Base-by-base conservation (phyloP, 2,888 invertebrate species). In the Parapristionchus giblindavisi region DNA sequence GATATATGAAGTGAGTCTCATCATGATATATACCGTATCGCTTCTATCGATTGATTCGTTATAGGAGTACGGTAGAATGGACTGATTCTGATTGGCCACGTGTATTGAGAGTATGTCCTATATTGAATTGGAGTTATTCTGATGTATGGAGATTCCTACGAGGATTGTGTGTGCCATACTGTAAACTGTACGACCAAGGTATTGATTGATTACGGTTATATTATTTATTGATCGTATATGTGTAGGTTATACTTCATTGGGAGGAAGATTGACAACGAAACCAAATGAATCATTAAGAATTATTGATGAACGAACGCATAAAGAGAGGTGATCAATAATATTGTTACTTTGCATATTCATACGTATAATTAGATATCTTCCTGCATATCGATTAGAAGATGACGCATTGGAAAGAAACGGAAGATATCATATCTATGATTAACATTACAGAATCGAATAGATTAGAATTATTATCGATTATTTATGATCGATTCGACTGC, bases 71-170 rank as follows among this genome's bases (percentile, higher is more conserved):
- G 3, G 77, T 82, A 1, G 82, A 88, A 66, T 87, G 85, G 87
- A 97, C 97, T 0, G 98, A 98, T 89, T 85, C 91, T 0, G 93
- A 91, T 80, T 99, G 98, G 98, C 97, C 98, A 0, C 91, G 92
- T 83, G 90, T 96, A 79, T 92, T 96, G 91, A 91, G 98, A 63
- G 92, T 83, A 17, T 83, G 83, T 73, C 83, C 83, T 27, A 77
- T 83, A 43, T 77, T 84, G 27, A 71, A 76, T 24, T 82, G 82
- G 83, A 81, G 91, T 14, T 97, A 95, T 88, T 91, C 92, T 36
- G 93, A 96, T 87, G 92, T 99, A 77, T 99, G 99, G 99, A 91
- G 92, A 75, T 96, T 95, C 87, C 91, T 98, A 5, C 89, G 93
- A 32, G 90, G 91, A 58, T 91, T 93, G 71, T 91, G 92, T 77